These are phyloP conservation scores for Nannoperca obscura DNA, from an alignment of 2,797 vertebrate genomes.

Conservation along the genomic window DNA sequence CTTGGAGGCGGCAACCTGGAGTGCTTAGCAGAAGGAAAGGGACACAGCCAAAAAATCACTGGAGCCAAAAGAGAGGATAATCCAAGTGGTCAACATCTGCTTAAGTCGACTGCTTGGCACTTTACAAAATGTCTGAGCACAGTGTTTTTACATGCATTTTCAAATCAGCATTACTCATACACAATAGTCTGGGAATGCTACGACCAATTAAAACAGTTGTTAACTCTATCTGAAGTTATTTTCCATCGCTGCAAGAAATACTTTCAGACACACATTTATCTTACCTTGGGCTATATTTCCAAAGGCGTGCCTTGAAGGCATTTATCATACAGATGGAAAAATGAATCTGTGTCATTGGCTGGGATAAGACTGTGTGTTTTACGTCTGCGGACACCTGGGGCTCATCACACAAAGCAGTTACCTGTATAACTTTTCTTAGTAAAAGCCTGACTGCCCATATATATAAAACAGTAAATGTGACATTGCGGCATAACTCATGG, in stretches of 20 bases:
- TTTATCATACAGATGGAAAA: constrained; percentile 69
- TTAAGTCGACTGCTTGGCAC: constrained; percentile 49
- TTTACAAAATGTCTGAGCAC: constrained; percentile 31
- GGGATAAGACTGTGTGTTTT: constrained; percentile 33
- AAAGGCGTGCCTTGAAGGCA: constrained; percentile 55
- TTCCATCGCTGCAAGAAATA: constrained; percentile 34
- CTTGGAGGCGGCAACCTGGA: constrained; percentile 18
- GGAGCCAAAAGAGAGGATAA: constrained; percentile 52
- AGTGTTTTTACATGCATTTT: constrained; percentile 29
- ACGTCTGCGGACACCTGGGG: constrained; percentile 7
- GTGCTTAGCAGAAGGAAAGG: constrained; percentile 47
- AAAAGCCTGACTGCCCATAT: background rate
- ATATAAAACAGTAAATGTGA: no score
- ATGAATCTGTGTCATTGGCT: constrained; percentile 51
- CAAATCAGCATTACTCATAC: constrained; percentile 11
- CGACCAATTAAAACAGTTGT: constrained; percentile 31
- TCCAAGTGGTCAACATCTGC: constrained; percentile 58
- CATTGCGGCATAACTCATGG: no score
- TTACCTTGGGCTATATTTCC: constrained; percentile 66
- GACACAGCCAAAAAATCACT: constrained; percentile 39
- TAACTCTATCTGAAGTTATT: constrained; percentile 21
- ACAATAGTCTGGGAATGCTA: constrained; percentile 7
- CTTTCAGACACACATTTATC: constrained; percentile 54
- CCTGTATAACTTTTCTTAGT: background rate
- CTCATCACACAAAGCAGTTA: constrained; percentile 22